Evolutionary conservation across 2,797 vertebrate species (phyloP).

Genomic region (Vespertilio murinus): DNA sequence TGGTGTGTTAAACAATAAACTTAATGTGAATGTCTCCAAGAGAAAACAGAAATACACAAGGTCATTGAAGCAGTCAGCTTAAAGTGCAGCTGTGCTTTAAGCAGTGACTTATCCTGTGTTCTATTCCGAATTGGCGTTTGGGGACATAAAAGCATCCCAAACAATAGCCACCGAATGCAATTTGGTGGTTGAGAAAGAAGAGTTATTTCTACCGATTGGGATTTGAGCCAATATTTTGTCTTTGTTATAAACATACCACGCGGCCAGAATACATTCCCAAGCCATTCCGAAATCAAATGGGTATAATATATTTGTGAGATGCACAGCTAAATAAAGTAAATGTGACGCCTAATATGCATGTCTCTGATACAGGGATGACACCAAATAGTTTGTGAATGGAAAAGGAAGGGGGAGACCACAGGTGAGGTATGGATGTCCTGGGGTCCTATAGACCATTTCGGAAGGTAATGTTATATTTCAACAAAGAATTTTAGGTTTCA

Average conservation of each 20-base stretch:
- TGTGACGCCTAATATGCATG: slow-evolving; percentile 36
- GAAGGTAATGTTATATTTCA: not conserved
- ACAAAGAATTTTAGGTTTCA: not conserved
- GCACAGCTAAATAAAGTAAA: slow-evolving; percentile 68
- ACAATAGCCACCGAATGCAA: slow-evolving; percentile 61
- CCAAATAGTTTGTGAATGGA: not conserved
- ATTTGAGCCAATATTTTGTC: slow-evolving; percentile 77
- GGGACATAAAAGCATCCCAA: slow-evolving; percentile 67
- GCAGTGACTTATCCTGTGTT: slow-evolving; percentile 58
- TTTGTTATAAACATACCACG: slow-evolving; percentile 76
- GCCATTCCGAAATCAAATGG: slow-evolving; percentile 59
- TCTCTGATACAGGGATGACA: not conserved
- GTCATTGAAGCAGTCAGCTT: slow-evolving; percentile 63
- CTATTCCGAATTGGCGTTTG: slow-evolving; percentile 70
- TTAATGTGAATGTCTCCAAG: slow-evolving; percentile 45
- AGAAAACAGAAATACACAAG: slow-evolving; percentile 66
- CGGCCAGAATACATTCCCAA: slow-evolving; percentile 74
- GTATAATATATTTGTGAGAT: slow-evolving; percentile 65
- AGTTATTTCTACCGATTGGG: slow-evolving; percentile 62
- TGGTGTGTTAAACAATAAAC: slow-evolving; percentile 43
- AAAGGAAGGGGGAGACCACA: not conserved
- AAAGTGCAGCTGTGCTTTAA: slow-evolving; percentile 65
- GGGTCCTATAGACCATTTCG: not conserved
- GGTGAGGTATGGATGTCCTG: not conserved
- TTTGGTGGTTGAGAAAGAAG: slow-evolving; percentile 59